These are phyloP conservation scores for Oscheius sp. DNA, from an alignment of 2,888 invertebrate genomes.

Conservation along the genomic window DNA sequence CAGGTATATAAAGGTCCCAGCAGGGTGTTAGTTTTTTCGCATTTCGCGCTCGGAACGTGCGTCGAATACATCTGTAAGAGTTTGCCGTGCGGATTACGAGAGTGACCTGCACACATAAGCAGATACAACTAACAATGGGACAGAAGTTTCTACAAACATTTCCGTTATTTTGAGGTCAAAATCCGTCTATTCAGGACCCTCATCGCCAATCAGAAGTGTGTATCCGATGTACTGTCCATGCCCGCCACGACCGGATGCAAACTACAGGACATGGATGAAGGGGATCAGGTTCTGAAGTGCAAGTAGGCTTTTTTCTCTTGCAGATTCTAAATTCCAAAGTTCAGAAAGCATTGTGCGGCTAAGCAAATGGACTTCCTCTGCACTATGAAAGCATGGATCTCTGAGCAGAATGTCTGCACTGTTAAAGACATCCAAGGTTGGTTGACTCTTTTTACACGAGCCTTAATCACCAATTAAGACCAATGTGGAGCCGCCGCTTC, in stretches of 20 bases:
- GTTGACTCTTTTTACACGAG: neutral
- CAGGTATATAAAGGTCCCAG: neutral
- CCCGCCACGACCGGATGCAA: conserved; percentile 59
- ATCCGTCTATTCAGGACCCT: conserved; percentile 36
- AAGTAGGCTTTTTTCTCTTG: conserved; percentile 42
- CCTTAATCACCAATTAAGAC: conserved; percentile 32
- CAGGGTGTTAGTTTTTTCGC: neutral
- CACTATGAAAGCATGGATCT: conserved; percentile 70
- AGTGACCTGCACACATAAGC: conserved; percentile 32
- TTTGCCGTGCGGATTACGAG: conserved; percentile 29
- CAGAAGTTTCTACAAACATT: conserved; percentile 15
- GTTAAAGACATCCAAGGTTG: conserved; percentile 53
- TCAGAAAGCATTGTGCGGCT: conserved; percentile 60
- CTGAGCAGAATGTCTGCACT: conserved; percentile 71
- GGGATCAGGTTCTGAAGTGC: conserved; percentile 56
- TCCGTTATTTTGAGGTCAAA: neutral
- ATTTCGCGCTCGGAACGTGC: conserved; percentile 25
- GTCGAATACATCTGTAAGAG: conserved; percentile 31
- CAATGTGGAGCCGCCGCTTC: conserved; percentile 67
- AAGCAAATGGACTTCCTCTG: conserved; percentile 66
- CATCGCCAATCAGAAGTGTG: conserved; percentile 66
- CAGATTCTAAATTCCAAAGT: neutral
- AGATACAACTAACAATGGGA: conserved; percentile 20
- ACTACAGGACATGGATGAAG: conserved; percentile 43
- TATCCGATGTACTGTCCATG: conserved; percentile 55